Evolutionary conservation across 1,140 invertebrate genomes (phyloP).

Genomic region (Drosophila pruinosa): DNA sequence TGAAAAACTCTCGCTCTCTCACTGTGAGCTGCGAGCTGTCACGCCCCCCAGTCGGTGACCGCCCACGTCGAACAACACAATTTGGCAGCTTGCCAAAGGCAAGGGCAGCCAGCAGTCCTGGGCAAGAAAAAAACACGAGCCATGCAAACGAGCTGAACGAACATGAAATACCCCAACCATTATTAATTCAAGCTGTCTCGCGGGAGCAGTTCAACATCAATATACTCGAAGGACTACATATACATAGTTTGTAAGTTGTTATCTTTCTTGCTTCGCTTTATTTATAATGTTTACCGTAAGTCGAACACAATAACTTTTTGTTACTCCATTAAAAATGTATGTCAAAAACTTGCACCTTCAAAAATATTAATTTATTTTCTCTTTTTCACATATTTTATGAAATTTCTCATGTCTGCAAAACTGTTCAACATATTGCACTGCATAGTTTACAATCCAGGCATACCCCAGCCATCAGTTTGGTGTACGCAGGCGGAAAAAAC

Average conservation of each 20-base stretch:
- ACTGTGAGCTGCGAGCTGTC: constrained; percentile 8
- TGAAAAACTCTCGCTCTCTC: constrained; percentile 31
- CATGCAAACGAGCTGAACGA: constrained; percentile 23
- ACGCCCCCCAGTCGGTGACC: constrained; percentile 19
- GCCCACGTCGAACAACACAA: constrained; percentile 55
- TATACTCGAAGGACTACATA: neutral
- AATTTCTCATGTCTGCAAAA: too few species aligned
- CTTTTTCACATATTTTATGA: too few species aligned
- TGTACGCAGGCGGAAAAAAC: constrained; percentile 8
- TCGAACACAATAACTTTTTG: too few species aligned
- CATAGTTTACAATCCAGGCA: neutral
- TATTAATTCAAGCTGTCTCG: neutral
- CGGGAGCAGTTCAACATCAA: neutral
- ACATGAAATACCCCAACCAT: constrained; percentile 21
- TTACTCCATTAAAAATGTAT: too few species aligned
- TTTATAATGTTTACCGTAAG: too few species aligned
- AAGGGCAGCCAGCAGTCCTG: neutral
- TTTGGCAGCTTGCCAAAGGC: constrained; percentile 64
- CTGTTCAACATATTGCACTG: too few species aligned
- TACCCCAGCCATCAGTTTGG: neutral
- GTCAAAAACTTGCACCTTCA: too few species aligned
- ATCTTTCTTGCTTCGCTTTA: neutral
- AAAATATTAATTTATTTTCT: too few species aligned
- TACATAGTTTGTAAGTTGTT: neutral
- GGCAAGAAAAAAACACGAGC: constrained; percentile 21